phyloP scores from a whole-genome alignment of 2,888 invertebrate genomes.

The Spilosoma lubricipeda region DNA sequence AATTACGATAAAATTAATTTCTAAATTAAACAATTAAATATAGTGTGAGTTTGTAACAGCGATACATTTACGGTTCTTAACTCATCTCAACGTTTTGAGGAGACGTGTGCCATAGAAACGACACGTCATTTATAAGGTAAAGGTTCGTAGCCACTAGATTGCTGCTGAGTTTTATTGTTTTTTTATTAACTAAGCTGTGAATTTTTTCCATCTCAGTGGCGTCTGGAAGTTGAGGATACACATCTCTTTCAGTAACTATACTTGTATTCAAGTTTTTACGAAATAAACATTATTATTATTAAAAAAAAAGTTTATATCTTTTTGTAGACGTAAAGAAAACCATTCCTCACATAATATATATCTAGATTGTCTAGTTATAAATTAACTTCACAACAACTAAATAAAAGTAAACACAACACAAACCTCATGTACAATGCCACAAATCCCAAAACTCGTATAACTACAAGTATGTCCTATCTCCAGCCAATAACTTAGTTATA shows the following conservation, averaged over 20 bases:
- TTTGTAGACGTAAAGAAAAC: too few relatives aligned
- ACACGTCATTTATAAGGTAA: neutral
- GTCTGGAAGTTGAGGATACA: too few relatives aligned
- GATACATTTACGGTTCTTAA: neutral
- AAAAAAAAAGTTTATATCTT: too few relatives aligned
- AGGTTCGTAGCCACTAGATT: neutral
- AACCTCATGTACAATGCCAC: neutral
- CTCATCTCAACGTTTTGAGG: neutral
- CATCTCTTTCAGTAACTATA: too few relatives aligned
- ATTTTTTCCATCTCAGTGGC: too few relatives aligned
- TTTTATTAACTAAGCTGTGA: neutral
- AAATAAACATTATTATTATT: too few relatives aligned
- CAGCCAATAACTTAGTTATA: neutral
- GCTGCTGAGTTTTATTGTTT: neutral
- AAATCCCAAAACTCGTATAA: neutral
- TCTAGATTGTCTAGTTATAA: too few relatives aligned
- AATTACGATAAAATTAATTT: neutral
- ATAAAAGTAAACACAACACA: neutral
- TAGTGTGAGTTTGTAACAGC: neutral
- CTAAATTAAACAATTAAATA: neutral
- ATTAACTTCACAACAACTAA: neutral
- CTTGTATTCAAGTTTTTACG: too few relatives aligned
- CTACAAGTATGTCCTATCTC: neutral
- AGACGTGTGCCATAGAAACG: neutral
- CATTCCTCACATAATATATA: too few relatives aligned